Evolutionary conservation across 2,888 invertebrate genomes (phyloP).

Genomic region (Dascillus cervinus): DNA sequence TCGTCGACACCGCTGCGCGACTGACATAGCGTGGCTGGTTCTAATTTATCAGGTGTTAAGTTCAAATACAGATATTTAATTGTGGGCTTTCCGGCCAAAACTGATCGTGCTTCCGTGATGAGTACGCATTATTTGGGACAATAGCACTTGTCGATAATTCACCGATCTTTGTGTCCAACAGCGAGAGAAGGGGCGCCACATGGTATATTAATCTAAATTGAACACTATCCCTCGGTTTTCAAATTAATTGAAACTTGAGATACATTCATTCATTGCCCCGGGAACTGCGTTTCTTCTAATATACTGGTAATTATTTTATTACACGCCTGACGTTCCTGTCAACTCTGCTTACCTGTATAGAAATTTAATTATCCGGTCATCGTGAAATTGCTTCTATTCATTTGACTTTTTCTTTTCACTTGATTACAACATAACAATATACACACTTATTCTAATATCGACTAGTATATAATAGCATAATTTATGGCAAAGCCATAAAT

Average conservation of each 20-base stretch:
- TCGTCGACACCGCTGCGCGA: slow-evolving; percentile 22
- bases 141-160: slow-evolving; percentile 36
- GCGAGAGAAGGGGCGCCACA: slow-evolving; percentile 30
- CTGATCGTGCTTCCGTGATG: slow-evolving; percentile 32
- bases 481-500: too few relatives aligned
- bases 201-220: slow-evolving; percentile 36
- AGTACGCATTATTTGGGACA: slow-evolving; percentile 34
- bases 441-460: too few relatives aligned
- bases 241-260: slow-evolving; percentile 35
- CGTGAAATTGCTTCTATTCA: too few relatives aligned
- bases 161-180: slow-evolving; percentile 28
- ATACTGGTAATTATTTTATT: slow-evolving; percentile 13
- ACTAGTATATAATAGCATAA: too few relatives aligned
- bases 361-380: too few relatives aligned
- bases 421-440: too few relatives aligned
- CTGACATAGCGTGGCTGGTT: slow-evolving; percentile 26
- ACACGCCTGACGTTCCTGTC: slow-evolving; percentile 11
- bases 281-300: slow-evolving; percentile 12
- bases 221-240: slow-evolving; percentile 31
- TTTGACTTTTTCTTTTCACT: too few relatives aligned
- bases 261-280: slow-evolving; percentile 12
- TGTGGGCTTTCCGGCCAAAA: slow-evolving; percentile 32
- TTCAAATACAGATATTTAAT: slow-evolving; percentile 34
- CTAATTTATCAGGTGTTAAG: slow-evolving; percentile 38
- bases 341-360: too few relatives aligned